Conservation (phyloP, 1,140 invertebrate species). For the Achroia grisella region DNA sequence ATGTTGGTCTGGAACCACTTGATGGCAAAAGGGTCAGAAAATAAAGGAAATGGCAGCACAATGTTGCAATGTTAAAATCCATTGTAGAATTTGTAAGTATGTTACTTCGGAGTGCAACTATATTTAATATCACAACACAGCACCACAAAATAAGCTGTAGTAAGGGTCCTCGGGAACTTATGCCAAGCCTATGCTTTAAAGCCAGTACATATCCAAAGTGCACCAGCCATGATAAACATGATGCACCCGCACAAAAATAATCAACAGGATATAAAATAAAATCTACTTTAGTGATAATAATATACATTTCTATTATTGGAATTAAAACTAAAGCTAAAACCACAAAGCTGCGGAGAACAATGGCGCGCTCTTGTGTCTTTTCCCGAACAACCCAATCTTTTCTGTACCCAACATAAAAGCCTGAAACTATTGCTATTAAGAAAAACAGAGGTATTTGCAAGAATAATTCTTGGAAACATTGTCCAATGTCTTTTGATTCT, state of each 20-base stretch:
- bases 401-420: conserved; percentile 83
- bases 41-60: conserved; percentile 76
- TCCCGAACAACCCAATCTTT: conserved; percentile 74
- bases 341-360: conserved; percentile 77
- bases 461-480: conserved; percentile 87
- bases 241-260: conserved; percentile 79
- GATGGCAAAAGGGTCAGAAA: conserved; percentile 77
- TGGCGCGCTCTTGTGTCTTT: conserved; percentile 74
- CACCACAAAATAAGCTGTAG: conserved; percentile 79
- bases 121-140: conserved; percentile 76
- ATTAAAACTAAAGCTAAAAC: conserved; percentile 77
- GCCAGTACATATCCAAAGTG: conserved; percentile 84
- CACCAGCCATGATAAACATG: conserved; percentile 84
- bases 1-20: conserved; percentile 65
- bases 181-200: conserved; percentile 76
- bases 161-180: conserved; percentile 82
- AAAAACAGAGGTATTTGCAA: conserved; percentile 81
- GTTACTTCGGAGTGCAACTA: conserved; percentile 73
- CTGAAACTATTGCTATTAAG: conserved; percentile 81
- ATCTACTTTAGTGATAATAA: conserved; percentile 66
- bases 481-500: conserved; percentile 80
- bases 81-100: conserved; percentile 49
- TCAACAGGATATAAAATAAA: conserved; percentile 75
- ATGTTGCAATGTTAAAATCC: conserved; percentile 66
- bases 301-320: conserved; percentile 79